Evolutionary conservation across 2,888 invertebrate species (phyloP), one percentile per base, ranked within the genome.

Genomic region (Chymomyza caudatula): DNA sequence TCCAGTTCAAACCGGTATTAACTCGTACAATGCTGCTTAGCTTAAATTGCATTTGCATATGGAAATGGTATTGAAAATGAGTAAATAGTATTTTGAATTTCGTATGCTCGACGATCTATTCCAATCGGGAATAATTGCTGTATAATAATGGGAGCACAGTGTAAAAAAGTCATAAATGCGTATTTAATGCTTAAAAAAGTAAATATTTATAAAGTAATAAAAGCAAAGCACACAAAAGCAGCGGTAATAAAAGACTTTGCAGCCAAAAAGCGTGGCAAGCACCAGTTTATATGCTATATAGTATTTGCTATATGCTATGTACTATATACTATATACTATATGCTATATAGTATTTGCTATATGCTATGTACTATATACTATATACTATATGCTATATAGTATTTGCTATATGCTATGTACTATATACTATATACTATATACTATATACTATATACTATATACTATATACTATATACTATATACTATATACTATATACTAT

Each of bases 161-260:
- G 62, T 49, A 29, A 23, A n/a, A 37, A 37, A 37, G 29, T 78
- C 82, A 77, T 78, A 77, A 78, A 78, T 63, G 77, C 61, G 61
- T 65, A 76, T 75, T 72, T 74, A 54, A 54, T 61, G 43, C 23
- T 23, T 15, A 60, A 15, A 11, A 22, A 23, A 23, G 81, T 84
- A 80, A 80, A 80, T 80, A 80, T 84, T 80, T 84, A 84, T 71
- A 84, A 71, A 81, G 74, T 81, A 84, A 76, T 84, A 65, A 83
- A 78, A 37, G 0, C 22, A 60, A 25, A 52, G 25, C 22, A 58
- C 68, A 63, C 69, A 51, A 56, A 52, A 53, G 29, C 57, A 49
- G 52, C 42, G 43, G 42, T 43, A 56, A 47, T 15, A 51, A 47
- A 22, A 29, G 23, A 5, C 15, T 17, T 25, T 20, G 51, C 25